Evolutionary conservation across 1,140 invertebrate species (phyloP).

Genomic region (Macrosteles quadrilineatus): DNA sequence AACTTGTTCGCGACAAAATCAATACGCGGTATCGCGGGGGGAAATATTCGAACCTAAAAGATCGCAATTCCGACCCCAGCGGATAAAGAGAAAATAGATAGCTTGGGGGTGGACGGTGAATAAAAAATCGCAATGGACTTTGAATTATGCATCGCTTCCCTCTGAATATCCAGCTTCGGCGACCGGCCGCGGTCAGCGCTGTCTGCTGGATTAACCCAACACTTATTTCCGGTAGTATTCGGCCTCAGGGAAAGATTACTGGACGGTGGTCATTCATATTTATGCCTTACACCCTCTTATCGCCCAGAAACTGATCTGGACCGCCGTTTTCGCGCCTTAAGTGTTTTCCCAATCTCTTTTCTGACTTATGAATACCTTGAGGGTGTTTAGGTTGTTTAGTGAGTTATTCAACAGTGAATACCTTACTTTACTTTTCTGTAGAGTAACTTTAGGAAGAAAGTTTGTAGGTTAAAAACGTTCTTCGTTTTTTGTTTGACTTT

Average conservation of each 20-base stretch:
- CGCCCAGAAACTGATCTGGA: not conserved
- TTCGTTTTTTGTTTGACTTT: no score
- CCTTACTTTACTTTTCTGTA: no score
- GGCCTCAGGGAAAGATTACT: slow-evolving; percentile 21
- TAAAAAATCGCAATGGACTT: slow-evolving; percentile 26
- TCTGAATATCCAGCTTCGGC: not conserved
- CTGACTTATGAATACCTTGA: no score
- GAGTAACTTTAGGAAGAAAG: no score
- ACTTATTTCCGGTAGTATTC: slow-evolving; percentile 20
- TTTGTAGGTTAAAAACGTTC: no score
- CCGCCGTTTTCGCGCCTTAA: slow-evolving; percentile 2
- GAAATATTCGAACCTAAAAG: slow-evolving; percentile 21
- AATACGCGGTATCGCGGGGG: slow-evolving; percentile 8
- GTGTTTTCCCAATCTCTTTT: no score
- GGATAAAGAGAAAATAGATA: slow-evolving; percentile 1
- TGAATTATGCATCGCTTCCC: slow-evolving; percentile 18
- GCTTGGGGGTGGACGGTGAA: not conserved
- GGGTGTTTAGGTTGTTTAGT: no score
- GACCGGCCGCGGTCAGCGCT: slow-evolving; percentile 2
- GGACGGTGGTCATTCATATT: slow-evolving; percentile 12
- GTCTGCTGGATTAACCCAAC: not conserved
- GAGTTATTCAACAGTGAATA: no score
- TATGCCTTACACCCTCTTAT: slow-evolving; percentile 1
- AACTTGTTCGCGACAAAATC: slow-evolving; percentile 1
- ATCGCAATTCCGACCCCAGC: slow-evolving; percentile 6